phyloP scores from a whole-genome alignment of 1,140 invertebrate genomes.

The Drosophila carrolli region DNA sequence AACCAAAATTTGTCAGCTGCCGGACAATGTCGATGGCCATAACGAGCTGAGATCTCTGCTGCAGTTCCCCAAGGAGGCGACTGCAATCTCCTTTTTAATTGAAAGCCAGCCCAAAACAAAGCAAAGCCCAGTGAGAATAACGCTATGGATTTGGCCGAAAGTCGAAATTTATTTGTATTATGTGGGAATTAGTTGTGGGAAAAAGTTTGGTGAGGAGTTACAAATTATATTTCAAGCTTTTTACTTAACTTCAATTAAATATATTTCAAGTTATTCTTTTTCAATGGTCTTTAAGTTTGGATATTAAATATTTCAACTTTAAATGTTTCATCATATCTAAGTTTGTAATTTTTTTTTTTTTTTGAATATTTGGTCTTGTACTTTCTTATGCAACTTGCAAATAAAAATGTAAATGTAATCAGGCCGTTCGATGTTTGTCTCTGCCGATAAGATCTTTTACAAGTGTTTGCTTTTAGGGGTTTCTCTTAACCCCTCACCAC shows the following conservation, averaged over 20 bases:
- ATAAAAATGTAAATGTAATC: neutral
- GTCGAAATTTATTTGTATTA: neutral
- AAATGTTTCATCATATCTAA: no score
- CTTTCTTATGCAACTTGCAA: neutral
- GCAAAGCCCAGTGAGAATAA: slow-evolving; percentile 7
- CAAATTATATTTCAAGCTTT: no score
- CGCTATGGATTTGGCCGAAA: neutral
- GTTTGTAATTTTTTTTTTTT: no score
- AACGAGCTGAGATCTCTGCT: slow-evolving; percentile 14
- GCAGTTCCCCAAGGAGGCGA: slow-evolving; percentile 29
- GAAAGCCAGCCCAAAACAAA: slow-evolving; percentile 6
- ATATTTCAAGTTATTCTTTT: no score
- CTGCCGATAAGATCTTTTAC: neutral
- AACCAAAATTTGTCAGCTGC: slow-evolving; percentile 42
- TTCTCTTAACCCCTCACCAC: neutral
- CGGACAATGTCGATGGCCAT: slow-evolving; percentile 23
- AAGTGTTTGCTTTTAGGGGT: neutral
- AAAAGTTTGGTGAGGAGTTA: neutral
- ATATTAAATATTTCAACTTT: no score
- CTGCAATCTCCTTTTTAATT: slow-evolving; percentile 42
- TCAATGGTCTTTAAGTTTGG: no score
- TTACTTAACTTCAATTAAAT: no score
- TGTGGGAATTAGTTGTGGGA: neutral
- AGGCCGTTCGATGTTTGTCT: no score
- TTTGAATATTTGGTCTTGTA: neutral